Evolutionary conservation across 2,797 vertebrate species (phyloP).

Genomic region (Sarcoramphus papa): DNA sequence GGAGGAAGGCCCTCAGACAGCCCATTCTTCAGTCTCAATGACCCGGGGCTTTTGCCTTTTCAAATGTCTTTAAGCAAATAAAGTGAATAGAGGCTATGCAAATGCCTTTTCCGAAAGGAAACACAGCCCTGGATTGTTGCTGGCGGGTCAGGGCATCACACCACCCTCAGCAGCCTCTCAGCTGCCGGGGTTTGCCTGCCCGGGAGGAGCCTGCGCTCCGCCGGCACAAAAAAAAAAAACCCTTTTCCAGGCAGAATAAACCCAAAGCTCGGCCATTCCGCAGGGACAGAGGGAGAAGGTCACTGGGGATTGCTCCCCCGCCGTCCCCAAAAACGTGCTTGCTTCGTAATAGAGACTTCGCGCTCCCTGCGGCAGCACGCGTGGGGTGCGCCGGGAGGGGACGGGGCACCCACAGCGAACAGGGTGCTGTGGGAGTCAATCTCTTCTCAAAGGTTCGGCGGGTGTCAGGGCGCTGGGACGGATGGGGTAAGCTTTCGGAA

Average conservation of each 20-base stretch:
- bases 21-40: slow-evolving; percentile 38
- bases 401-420: too few relatives aligned
- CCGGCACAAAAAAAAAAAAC: slow-evolving; percentile 58
- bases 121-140: slow-evolving; percentile 75
- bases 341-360: not conserved
- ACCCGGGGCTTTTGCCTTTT: slow-evolving; percentile 71
- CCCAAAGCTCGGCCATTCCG: not conserved
- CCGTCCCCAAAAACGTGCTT: not conserved
- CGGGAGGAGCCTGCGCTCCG: not conserved
- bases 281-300: not conserved
- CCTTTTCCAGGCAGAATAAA: slow-evolving; percentile 65
- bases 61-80: slow-evolving; percentile 72
- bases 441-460: not conserved
- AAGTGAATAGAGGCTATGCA: slow-evolving; percentile 79
- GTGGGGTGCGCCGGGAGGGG: too few relatives aligned
- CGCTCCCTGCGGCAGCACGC: not conserved
- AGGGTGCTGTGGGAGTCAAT: accelerated
- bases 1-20: slow-evolving; percentile 42
- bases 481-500: not conserved
- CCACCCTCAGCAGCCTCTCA: slow-evolving; percentile 83
- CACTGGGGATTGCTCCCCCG: accelerated
- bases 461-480: not conserved
- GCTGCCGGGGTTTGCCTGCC: slow-evolving; percentile 51
- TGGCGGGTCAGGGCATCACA: slow-evolving; percentile 83
- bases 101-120: slow-evolving; percentile 72